These are phyloP conservation scores for Sebastes schlegelii DNA, from an alignment of 2,113 vertebrate genomes.

Conservation along the genomic window DNA sequence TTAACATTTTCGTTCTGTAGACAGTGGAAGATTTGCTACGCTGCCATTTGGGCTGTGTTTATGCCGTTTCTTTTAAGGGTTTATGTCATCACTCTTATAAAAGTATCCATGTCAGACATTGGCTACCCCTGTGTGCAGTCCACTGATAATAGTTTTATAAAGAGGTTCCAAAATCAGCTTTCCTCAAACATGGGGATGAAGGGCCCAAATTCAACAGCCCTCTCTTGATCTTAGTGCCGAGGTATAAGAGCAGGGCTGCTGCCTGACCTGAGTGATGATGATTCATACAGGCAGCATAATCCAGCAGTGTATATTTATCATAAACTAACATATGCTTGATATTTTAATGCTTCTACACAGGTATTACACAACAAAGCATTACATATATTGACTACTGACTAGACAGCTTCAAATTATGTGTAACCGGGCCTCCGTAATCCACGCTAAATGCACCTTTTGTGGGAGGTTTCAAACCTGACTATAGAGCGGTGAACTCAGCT, in stretches of 20 bases:
- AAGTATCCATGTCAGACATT: background rate
- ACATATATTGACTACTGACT: background rate
- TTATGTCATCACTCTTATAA: background rate
- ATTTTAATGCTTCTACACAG: constrained; percentile 3
- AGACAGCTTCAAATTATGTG: background rate
- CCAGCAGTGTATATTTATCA: constrained; percentile 14
- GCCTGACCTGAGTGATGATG: constrained; percentile 16
- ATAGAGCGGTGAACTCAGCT: background rate
- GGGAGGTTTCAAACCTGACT: background rate
- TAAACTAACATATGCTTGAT: background rate
- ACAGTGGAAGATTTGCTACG: background rate
- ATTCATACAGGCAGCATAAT: constrained; percentile 26
- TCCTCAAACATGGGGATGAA: constrained; percentile 11
- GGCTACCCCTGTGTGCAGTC: background rate
- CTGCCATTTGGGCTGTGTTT: background rate
- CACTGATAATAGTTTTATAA: constrained; percentile 9
- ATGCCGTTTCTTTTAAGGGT: background rate
- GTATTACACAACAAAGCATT: background rate
- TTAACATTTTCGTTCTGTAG: background rate
- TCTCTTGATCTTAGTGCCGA: background rate
- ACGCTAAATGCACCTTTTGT: background rate
- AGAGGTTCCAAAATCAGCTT: background rate
- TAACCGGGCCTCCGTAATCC: constrained; percentile 6
- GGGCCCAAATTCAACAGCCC: constrained; percentile 7
- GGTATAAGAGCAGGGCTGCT: background rate